Evolutionary conservation across 2,888 invertebrate species (phyloP).

Genomic region (Aethes cnicana): DNA sequence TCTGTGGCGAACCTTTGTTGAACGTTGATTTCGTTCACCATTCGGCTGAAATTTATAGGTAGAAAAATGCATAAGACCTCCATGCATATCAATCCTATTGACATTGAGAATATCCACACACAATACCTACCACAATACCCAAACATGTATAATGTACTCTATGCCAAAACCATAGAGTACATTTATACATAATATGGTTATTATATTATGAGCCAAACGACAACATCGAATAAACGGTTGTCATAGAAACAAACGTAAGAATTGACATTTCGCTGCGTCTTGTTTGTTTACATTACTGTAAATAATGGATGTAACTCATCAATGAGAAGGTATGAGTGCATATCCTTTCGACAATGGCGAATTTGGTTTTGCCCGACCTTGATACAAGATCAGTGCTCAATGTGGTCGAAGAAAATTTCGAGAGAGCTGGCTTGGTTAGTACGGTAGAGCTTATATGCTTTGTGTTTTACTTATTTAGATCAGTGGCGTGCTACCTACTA

Average conservation of each 20-base stretch:
- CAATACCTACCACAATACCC: too few species aligned
- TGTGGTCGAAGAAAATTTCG: constrained; percentile 71
- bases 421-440: constrained; percentile 59
- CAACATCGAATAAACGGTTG: neutral
- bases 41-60: too few species aligned
- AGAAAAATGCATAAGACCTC: too few species aligned
- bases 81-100: too few species aligned
- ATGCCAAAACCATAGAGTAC: too few species aligned
- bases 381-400: constrained; percentile 58
- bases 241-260: constrained; percentile 14
- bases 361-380: constrained; percentile 59
- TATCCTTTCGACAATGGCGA: constrained; percentile 28
- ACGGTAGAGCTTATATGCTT: neutral
- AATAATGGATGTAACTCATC: neutral
- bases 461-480: neutral
- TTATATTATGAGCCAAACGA: neutral
- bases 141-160: too few species aligned
- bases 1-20: too few species aligned
- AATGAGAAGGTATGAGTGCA: neutral
- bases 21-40: too few species aligned
- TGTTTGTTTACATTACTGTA: constrained; percentile 23
- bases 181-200: too few species aligned
- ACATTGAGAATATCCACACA: too few species aligned
- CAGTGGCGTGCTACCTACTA: too few species aligned
- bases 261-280: constrained; percentile 16